A percentile compares a stretch with the other conserved stretches of the same genome.
Conservation (phyloP, 2,113 vertebrate genomes). For the Sakesphorus luctuosus region DNA sequence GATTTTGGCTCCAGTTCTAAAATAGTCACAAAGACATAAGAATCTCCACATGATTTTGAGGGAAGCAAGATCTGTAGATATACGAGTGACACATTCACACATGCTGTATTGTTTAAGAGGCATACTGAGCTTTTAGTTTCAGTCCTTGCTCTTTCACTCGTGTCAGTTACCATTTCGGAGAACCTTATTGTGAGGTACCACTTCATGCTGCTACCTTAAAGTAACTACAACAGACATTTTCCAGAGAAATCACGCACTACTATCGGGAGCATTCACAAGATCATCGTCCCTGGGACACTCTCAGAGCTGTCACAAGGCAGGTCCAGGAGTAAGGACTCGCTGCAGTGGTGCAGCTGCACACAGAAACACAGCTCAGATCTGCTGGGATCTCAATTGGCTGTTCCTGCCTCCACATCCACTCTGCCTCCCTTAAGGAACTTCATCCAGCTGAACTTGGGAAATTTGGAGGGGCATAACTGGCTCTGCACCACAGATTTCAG, state of each 20-base stretch:
- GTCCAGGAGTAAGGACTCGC: background rate
- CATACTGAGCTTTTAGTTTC: background rate
- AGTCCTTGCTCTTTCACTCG: background rate
- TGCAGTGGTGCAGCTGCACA: background rate
- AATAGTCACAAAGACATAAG: conserved; percentile 47
- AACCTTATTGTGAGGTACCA: background rate
- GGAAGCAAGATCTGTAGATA: conserved; percentile 16
- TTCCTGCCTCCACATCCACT: background rate
- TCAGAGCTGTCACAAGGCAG: background rate
- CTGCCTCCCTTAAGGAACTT: background rate
- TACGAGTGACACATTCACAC: background rate
- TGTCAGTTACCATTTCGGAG: background rate
- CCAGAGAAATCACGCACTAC: rapidly evolving
- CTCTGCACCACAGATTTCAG: background rate
- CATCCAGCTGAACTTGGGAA: background rate
- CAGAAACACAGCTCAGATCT: background rate
- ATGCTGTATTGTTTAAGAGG: conserved; percentile 42
- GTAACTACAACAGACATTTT: background rate
- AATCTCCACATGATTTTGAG: conserved; percentile 39
- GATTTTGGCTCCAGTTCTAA: conserved; percentile 30
- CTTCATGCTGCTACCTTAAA: background rate
- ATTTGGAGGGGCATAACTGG: background rate
- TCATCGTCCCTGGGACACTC: background rate
- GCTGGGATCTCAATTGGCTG: background rate
- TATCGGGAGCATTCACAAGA: background rate